These are phyloP conservation scores for Harpagus bidentatus DNA, from an alignment of 2,113 vertebrate species.

Conservation along the genomic window DNA sequence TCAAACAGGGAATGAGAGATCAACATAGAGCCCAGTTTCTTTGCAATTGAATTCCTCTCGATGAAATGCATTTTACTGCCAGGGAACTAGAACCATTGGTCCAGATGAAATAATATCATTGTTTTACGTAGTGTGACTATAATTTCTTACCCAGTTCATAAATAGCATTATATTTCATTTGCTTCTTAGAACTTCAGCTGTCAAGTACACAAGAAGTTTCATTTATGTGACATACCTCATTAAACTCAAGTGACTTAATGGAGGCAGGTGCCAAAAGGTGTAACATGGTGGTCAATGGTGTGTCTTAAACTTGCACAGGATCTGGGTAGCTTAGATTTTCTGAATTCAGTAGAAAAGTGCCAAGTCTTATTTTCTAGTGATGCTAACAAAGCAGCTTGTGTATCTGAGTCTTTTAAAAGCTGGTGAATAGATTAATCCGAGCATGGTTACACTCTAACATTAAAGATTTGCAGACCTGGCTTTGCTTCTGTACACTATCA, in stretches of 20 bases:
- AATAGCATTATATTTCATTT: neutral
- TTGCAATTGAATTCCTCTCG: neutral
- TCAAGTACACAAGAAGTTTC: neutral
- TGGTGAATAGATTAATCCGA: neutral
- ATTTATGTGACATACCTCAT: neutral
- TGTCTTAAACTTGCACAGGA: neutral
- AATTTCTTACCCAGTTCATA: neutral
- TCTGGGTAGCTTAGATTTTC: neutral
- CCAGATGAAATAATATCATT: neutral
- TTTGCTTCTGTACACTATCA: neutral
- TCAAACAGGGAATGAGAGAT: neutral
- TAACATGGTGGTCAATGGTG: neutral
- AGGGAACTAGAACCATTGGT: neutral
- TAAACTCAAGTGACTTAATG: neutral
- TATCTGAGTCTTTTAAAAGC: neutral
- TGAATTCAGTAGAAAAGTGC: neutral
- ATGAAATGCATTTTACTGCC: neutral
- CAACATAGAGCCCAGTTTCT: neutral
- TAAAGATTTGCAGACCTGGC: neutral
- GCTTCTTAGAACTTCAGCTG: neutral
- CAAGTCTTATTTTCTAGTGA: neutral
- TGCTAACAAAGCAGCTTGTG: neutral
- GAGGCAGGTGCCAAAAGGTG: neutral
- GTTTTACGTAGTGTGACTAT: neutral
- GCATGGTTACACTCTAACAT: fast-evolving